Evolutionary conservation across 2,888 invertebrate genomes (phyloP), one percentile per base, ranked within the genome.

Genomic region (Sericinus montela): DNA sequence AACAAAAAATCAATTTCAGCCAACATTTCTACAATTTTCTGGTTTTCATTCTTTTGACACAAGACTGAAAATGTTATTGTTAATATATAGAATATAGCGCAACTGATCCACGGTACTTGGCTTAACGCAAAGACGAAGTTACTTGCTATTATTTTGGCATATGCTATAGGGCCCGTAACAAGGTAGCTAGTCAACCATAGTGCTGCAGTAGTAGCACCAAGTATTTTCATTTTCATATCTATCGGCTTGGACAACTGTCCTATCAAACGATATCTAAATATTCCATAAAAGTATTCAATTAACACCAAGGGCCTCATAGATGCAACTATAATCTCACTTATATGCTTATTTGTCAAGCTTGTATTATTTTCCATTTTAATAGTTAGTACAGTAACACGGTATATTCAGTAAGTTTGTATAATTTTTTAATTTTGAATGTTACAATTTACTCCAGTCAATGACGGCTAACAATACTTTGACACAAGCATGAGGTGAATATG

Each of bases 1-100:
- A 43, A 25, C 7, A 25, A 13, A 34, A 32, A 13, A 28, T 80
- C 79, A 14, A 78, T 54, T 6, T 65, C 53, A 0, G 69, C 65
- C 15, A 76, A 56, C 0, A 58, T 55, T 36, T 56, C 60, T 1
- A 76, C 43, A n/a, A 77, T 61, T 7, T 55, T 43, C 25, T 71
- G 65, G 42, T 69, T 69, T 0, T 53, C 54, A 5, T 60, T 51
- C 14, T 59, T 60, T 7, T 69, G 59, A 13, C 67, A 43, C 32
- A 72, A 65, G 6, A 63, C 56, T 8, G 67, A 58, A 11, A 30
- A 11, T 25, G 60, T 50, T 8, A 69, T 49, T 1, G 66, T 63
- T 1, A 60, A 54, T 0, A 63, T 46, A 32, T 69, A 71, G 48
- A 75, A 69, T 15, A 66, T 37, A 0, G 73, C 36, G 4, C 66